Conservation (phyloP, 2,797 vertebrate species). For the Glyptemys insculpta region DNA sequence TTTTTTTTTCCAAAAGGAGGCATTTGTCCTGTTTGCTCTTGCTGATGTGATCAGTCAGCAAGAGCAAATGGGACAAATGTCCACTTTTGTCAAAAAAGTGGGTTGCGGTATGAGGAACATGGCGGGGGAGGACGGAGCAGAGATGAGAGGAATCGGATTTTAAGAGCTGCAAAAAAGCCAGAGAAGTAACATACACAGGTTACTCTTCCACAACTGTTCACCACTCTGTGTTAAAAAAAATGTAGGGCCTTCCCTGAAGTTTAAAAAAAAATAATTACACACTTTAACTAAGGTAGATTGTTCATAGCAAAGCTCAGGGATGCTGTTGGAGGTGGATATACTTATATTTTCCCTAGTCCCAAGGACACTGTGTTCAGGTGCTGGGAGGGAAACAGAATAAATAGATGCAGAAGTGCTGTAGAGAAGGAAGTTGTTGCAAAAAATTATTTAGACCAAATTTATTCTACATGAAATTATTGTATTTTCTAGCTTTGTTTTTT, state of each 20-base stretch:
- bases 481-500: background rate
- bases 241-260: background rate
- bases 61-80: too few species aligned
- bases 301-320: background rate
- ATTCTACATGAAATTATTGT: background rate
- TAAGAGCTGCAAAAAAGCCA: background rate
- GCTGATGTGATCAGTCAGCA: too few species aligned
- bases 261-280: background rate
- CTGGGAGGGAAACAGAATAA: background rate
- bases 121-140: fast-evolving
- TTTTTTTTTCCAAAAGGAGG: too few species aligned
- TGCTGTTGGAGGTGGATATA: background rate
- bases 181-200: background rate
- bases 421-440: background rate
- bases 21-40: too few species aligned
- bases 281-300: background rate
- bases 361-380: background rate
- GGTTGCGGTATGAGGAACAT: too few species aligned
- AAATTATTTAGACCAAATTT: background rate
- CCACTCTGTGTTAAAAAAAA: background rate
- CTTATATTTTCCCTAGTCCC: background rate
- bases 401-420: background rate
- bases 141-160: background rate
- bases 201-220: background rate
- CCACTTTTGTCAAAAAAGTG: too few species aligned